A percentile compares a stretch with the other conserved stretches of the same genome.
phyloP scores from a whole-genome alignment of 2,113 vertebrate genomes.

The Trematocara nigrifrons region DNA sequence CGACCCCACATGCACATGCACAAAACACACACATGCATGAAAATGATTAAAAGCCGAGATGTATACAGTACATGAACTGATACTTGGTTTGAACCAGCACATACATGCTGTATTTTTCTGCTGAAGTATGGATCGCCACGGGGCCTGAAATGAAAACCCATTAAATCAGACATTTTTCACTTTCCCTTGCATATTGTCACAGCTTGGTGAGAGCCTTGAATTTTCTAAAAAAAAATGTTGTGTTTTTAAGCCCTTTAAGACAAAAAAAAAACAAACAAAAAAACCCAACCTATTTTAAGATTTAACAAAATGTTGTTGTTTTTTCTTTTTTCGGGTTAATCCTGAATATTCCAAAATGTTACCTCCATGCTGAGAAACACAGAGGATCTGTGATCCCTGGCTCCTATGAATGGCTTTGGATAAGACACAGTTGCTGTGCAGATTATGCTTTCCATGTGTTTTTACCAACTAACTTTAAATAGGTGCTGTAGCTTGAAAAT shows the following conservation, averaged over 20 bases:
- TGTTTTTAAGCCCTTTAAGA: neutral
- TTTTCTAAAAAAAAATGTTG: neutral
- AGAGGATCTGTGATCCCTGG: neutral
- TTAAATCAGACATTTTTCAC: conserved; percentile 37
- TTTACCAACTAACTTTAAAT: neutral
- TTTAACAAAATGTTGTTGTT: neutral
- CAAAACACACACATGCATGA: neutral
- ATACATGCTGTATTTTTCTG: neutral
- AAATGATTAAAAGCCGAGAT: neutral
- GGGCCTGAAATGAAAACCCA: conserved; percentile 31
- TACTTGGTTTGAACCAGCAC: neutral
- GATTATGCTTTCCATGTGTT: neutral
- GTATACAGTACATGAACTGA: neutral
- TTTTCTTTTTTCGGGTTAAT: neutral
- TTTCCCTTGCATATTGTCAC: conserved; percentile 8
- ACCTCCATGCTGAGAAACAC: neutral
- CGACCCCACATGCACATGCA: neutral
- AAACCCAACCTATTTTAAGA: neutral
- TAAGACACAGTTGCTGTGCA: neutral
- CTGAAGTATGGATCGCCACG: conserved; percentile 9
- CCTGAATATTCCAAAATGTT: neutral
- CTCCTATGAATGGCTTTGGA: neutral
- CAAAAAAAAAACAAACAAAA: rapidly evolving
- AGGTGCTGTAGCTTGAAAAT: neutral
- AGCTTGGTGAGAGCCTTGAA: neutral